Evolutionary conservation across 37 sponge, comb jelly and placozoan species (phyloP).

Genomic region (Crambe crambe): DNA sequence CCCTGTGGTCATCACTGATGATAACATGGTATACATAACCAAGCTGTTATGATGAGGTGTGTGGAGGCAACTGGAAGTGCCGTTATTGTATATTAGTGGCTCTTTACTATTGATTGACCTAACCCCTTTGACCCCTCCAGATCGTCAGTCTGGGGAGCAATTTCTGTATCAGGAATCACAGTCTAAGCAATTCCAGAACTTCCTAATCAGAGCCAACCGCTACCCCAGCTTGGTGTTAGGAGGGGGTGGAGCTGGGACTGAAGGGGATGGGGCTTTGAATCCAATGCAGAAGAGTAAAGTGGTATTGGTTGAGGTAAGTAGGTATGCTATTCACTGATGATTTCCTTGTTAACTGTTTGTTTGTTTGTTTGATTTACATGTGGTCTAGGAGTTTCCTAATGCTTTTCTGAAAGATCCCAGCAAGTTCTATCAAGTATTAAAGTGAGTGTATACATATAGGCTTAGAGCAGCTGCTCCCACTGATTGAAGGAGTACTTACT

Average conservation of each 20-base stretch:
- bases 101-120: too few relatives aligned
- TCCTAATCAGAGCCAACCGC: constrained; percentile 59
- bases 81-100: too few relatives aligned
- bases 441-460: constrained; percentile 34
- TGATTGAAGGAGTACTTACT: not conserved
- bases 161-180: constrained; percentile 60
- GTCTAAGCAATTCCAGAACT: constrained; percentile 61
- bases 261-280: constrained; percentile 9
- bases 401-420: constrained; percentile 66
- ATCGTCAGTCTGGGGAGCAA: constrained; percentile 14
- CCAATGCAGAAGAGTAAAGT: constrained; percentile 30
- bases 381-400: constrained; percentile 83
- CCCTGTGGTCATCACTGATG: too few relatives aligned
- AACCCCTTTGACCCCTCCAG: not conserved
- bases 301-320: constrained; percentile 69
- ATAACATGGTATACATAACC: too few relatives aligned
- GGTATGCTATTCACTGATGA: not conserved
- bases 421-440: constrained; percentile 63
- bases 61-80: too few relatives aligned
- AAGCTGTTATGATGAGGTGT: too few relatives aligned
- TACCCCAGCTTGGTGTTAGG: constrained; percentile 58
- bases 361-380: not conserved
- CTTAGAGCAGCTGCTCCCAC: too few relatives aligned
- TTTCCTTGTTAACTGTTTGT: not conserved
- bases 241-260: not conserved